A percentile compares a stretch with the other conserved stretches of the same genome.
Evolutionary conservation across 2,888 invertebrate genomes (phyloP).

Genomic region (Molanna angustata): DNA sequence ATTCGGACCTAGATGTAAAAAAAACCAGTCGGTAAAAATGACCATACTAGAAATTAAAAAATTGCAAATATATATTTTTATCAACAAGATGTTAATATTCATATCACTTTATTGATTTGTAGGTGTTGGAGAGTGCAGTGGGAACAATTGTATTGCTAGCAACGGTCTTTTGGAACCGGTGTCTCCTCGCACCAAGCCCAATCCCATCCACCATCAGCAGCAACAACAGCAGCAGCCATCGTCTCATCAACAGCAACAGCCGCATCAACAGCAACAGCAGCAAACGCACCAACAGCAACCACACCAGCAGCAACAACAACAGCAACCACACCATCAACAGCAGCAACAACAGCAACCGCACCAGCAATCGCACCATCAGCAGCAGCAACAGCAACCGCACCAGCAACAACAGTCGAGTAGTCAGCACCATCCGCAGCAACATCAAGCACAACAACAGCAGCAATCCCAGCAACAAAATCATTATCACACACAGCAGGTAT

Average conservation of each 20-base stretch:
- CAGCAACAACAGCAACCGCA: slow-evolving; percentile 32
- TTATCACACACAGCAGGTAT: slow-evolving; percentile 35
- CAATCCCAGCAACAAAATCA: slow-evolving; percentile 31
- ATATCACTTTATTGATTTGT: neutral
- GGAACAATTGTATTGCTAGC: slow-evolving; percentile 18
- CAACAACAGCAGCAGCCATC: slow-evolving; percentile 45
- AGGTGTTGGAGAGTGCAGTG: slow-evolving; percentile 25
- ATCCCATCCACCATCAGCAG: slow-evolving; percentile 46
- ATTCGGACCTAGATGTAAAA: too few relatives aligned
- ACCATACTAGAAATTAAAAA: too few relatives aligned
- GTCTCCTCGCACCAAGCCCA: slow-evolving; percentile 42
- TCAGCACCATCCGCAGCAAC: slow-evolving; percentile 28
- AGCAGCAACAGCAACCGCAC: too few relatives aligned
- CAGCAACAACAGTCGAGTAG: too few relatives aligned
- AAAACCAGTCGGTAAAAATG: too few relatives aligned
- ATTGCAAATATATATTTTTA: neutral
- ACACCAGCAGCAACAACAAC: slow-evolving; percentile 33
- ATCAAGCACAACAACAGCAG: slow-evolving; percentile 24
- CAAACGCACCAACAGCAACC: slow-evolving; percentile 34
- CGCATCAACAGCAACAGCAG: slow-evolving; percentile 31
- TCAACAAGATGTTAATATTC: neutral
- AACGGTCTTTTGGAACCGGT: slow-evolving; percentile 21
- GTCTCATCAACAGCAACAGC: slow-evolving; percentile 24
- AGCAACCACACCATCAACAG: slow-evolving; percentile 31
- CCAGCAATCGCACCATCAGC: too few relatives aligned